These are phyloP conservation scores for Macaca fascicularis DNA, from an alignment of 2,113 vertebrate genomes.

Conservation along the genomic window DNA sequence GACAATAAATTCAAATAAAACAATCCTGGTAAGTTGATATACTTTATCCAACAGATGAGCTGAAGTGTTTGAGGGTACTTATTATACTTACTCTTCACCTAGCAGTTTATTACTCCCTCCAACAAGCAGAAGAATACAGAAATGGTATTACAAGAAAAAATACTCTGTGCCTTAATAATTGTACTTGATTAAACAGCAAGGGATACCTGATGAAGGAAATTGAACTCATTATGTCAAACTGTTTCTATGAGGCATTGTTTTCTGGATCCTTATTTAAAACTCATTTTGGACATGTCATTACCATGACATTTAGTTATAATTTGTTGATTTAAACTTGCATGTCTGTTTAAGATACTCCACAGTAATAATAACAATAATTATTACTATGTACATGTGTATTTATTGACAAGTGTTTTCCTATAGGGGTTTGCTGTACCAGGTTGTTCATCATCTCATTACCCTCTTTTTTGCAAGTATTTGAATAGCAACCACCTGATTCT, in stretches of 20 bases:
- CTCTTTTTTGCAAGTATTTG: background rate
- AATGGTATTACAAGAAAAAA: background rate
- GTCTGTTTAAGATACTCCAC: background rate
- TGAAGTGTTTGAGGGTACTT: conserved; percentile 51
- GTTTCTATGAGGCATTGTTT: background rate
- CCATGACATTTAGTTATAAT: background rate
- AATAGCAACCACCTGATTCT: background rate
- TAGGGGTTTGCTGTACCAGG: background rate
- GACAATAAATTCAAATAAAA: conserved; percentile 59
- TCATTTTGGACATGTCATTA: background rate
- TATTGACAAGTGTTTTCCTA: background rate
- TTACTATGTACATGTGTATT: background rate
- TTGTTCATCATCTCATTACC: background rate
- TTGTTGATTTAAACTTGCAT: background rate
- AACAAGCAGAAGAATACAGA: background rate
- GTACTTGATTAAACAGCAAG: background rate
- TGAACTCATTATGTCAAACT: background rate
- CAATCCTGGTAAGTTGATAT: conserved; percentile 33
- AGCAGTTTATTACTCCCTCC: conserved; percentile 31
- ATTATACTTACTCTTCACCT: conserved; percentile 35
- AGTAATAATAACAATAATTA: background rate
- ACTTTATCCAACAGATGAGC: conserved; percentile 58
- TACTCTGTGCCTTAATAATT: conserved; percentile 21
- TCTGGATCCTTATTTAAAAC: background rate
- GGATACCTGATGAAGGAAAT: background rate